Percentiles rank a stretch among this genome's conserved stretches.
Evolutionary conservation across 2,888 invertebrate species (phyloP).

Genomic region (Euclidia mi): DNA sequence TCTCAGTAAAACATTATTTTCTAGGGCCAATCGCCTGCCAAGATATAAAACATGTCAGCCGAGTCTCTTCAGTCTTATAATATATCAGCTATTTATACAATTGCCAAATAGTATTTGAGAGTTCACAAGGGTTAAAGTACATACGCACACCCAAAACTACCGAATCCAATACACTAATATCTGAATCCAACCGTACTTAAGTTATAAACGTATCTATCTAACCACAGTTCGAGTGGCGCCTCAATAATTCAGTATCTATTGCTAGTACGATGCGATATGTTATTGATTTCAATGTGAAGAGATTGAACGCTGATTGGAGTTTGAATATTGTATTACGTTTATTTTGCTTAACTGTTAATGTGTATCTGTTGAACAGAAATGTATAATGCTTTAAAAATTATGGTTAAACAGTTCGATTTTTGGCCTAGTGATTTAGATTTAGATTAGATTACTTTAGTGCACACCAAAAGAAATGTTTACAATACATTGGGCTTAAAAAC

Average conservation of each 20-base stretch:
- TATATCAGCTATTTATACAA: neutral
- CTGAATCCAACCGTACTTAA: conserved; percentile 25
- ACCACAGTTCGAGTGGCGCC: conserved; percentile 26
- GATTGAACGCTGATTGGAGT: conserved; percentile 28
- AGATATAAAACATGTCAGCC: no score
- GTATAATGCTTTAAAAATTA: no score
- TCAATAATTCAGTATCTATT: conserved; percentile 52
- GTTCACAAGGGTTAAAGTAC: neutral
- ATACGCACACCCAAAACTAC: conserved; percentile 4
- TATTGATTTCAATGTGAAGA: conserved; percentile 43
- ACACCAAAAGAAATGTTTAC: no score
- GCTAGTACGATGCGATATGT: conserved; percentile 34
- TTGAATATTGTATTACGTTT: conserved; percentile 32
- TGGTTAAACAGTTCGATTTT: no score
- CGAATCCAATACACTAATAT: conserved; percentile 29
- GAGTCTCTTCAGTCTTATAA: no score
- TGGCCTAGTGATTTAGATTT: no score
- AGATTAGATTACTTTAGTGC: no score
- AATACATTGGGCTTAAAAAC: no score
- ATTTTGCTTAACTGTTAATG: conserved; percentile 1
- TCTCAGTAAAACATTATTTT: no score
- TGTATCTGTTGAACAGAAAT: conserved; percentile 1
- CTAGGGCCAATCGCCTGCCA: no score
- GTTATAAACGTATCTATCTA: conserved; percentile 45
- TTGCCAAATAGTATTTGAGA: neutral